Evolutionary conservation across 2,797 vertebrate species (phyloP).

Genomic region (Poeciliopsis turneri): DNA sequence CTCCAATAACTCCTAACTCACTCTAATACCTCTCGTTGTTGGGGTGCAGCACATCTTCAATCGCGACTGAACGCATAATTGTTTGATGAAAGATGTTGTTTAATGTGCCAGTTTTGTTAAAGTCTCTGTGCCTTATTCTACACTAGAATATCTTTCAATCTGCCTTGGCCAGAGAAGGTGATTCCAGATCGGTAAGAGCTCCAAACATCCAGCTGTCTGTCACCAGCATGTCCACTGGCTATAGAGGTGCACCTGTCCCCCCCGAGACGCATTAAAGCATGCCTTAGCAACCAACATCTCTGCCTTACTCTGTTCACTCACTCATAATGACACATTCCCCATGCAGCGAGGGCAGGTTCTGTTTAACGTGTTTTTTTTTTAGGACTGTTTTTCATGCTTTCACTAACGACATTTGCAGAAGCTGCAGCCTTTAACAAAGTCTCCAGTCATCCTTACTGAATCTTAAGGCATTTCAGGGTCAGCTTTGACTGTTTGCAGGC

Average conservation of each 20-base stretch:
- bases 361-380: not conserved
- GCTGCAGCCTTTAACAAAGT: slow-evolving; percentile 32
- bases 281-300: slow-evolving; percentile 48
- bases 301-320: slow-evolving; percentile 41
- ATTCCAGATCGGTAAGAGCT: slow-evolving; percentile 95
- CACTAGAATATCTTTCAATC: slow-evolving; percentile 98
- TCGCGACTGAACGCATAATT: not conserved
- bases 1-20: not conserved
- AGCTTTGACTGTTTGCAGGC: slow-evolving; percentile 50
- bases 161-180: slow-evolving; percentile 98
- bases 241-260: slow-evolving; percentile 34
- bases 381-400: slow-evolving; percentile 58
- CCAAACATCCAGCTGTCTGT: slow-evolving; percentile 53
- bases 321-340: slow-evolving; percentile 41
- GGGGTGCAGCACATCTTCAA: not conserved
- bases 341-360: slow-evolving; percentile 13
- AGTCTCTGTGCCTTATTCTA: slow-evolving; percentile 85
- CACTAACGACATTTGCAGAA: slow-evolving; percentile 67
- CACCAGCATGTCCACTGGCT: slow-evolving; percentile 82
- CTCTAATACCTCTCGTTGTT: not conserved
- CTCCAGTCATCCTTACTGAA: slow-evolving; percentile 26
- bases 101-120: slow-evolving; percentile 30
- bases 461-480: slow-evolving; percentile 21
- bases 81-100: not conserved
- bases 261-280: slow-evolving; percentile 62